Base-by-base conservation (phyloP, 2,888 invertebrate genomes). In the Papilio gigon region DNA sequence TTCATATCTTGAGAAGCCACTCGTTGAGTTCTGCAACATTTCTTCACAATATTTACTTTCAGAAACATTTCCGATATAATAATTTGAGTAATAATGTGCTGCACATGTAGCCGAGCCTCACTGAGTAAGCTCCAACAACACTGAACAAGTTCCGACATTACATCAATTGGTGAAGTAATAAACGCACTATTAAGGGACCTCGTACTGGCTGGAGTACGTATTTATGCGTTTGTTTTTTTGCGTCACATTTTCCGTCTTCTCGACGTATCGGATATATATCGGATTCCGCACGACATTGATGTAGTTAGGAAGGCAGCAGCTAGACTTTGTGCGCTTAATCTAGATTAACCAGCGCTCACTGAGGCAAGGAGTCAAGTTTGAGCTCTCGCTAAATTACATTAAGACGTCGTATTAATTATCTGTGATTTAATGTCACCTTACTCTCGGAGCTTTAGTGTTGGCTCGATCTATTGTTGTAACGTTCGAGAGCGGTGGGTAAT, bases 341-440 rank as follows among this genome's bases (percentile, higher is more conserved):
- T 60, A 42, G 68, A 68, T 68, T 60, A 67, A 61, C 37, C 11
- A n/a, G 35, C 63, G 37, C 40, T 68, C 30, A 40, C 35, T 40
- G 47, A 65, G 68, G 50, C 59, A 53, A 67, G 66, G 60, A 64
- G 64, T 59, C 37, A 50, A 59, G 64, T 65, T 65, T 60, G 58
- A 68, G 64, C 68, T 65, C 30, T 33, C 64, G 37, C 60, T 68
- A 65, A 65, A 68, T 68, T 53, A 68, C n/a, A 47, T 68, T 68
- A 68, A 68, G 68, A 59, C 68, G 30, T 30, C 59, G 30, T 60
- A 68, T 68, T 68, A 68, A 64, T 68, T 59, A 63, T 44, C 47
- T 25, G 68, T 60, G 64, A 68, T 33, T 68, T 65, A 68, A 64
- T 37, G 60, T 65, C 47, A 68, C 64, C 68, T 68, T 68, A 68